A percentile compares a stretch with the other conserved stretches of the same genome.
Evolutionary conservation across 2,888 invertebrate genomes (phyloP).

Genomic region (Tetrapedia diversipes): DNA sequence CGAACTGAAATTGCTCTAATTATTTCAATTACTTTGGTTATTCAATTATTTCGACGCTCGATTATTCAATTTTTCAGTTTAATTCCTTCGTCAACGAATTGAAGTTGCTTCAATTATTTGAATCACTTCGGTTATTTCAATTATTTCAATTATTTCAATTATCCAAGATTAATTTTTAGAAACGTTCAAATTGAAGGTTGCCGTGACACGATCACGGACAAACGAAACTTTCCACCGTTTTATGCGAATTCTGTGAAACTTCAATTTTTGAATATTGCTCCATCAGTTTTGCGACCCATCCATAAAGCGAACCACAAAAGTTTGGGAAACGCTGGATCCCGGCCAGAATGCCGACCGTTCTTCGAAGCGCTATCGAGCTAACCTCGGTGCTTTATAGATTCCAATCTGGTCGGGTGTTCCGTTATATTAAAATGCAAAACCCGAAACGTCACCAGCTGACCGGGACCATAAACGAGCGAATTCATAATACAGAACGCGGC

Average conservation of each 20-base stretch:
- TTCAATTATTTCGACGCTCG: too few species aligned
- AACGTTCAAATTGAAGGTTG: too few species aligned
- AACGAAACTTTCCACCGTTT: too few species aligned
- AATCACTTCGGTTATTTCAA: too few species aligned
- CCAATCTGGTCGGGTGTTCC: slow-evolving; percentile 27
- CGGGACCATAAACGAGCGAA: neutral
- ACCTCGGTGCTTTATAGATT: slow-evolving; percentile 33
- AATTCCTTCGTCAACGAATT: too few species aligned
- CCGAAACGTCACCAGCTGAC: neutral
- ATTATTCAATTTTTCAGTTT: too few species aligned
- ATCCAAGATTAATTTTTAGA: too few species aligned
- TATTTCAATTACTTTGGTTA: too few species aligned
- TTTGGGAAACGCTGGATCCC: slow-evolving; percentile 29
- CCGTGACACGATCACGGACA: too few species aligned
- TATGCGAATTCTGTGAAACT: neutral
- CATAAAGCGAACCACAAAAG: slow-evolving; percentile 15
- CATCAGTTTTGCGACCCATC: neutral
- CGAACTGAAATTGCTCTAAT: too few species aligned
- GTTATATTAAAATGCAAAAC: slow-evolving; percentile 50
- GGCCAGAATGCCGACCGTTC: slow-evolving; percentile 28
- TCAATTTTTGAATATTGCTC: neutral
- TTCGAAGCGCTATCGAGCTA: slow-evolving; percentile 12
- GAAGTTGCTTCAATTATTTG: too few species aligned
- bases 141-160: too few species aligned
- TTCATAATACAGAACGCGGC: slow-evolving; percentile 26